Base-by-base conservation (phyloP, 2,797 vertebrate genomes). In the Eulemur coronatus region DNA sequence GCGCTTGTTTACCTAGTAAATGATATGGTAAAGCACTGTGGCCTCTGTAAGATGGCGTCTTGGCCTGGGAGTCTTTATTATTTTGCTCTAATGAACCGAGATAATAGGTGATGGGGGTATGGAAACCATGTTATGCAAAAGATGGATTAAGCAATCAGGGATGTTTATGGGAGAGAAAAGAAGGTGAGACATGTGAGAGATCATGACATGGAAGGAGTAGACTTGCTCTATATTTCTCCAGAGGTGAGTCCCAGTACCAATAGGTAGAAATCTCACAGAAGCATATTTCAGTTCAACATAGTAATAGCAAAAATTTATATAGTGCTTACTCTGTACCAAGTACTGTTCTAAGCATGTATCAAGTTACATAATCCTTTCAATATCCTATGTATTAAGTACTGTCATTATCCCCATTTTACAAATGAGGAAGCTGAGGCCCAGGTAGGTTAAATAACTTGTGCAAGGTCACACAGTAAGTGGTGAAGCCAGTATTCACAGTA, bases 201-300 rank as follows among this genome's bases (percentile, higher is more conserved):
- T n/a, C 9, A 20, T 72, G 46, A 57, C 28, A 79, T 90, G 14
- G 52, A 76, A 90, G 46, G 33, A 76, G 28, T 75, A 80, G 46
- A 81, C 41, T 79, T 90, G 7, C 9, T 72, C 69, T 88, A 10
- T 80, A 70, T 70, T 93, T 93, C n/a, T 91, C 59, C 50, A 93
- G 35, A 88, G 50, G n/a, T 69, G 28, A 91, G 43, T 65, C 35
- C 28, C 30, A 89, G 65, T 50, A 81, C 2, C 22, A 67, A 57
- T 50, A 73, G 41, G 13, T 65, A 69, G 43, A 69, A 79, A 46
- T 76, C 24, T 96, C 30, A 73, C 50, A 26, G 17, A 85, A 48
- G 33, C 46, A 35, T 50, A 63, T 85, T 89, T 89, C 55, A 88
- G 38, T 96, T 93, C 33, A 97, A 69, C 24, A 35, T 81, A 95